These are phyloP conservation scores for Neolamprologus fasciatus DNA, from an alignment of 2,113 vertebrate species.

Conservation along the genomic window DNA sequence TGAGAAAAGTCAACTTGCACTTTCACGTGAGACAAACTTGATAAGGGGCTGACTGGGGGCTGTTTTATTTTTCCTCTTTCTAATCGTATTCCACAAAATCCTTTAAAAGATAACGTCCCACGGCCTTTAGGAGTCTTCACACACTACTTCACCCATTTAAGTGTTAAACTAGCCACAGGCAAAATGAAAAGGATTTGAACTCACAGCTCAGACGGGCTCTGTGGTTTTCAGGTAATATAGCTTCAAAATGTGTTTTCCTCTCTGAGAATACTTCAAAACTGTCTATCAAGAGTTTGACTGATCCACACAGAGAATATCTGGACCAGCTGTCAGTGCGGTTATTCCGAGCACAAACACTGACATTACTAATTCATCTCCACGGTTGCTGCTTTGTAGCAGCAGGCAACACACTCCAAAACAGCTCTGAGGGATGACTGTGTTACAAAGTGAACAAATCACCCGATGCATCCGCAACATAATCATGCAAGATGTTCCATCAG, in stretches of 20 bases:
- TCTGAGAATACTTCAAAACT: background rate
- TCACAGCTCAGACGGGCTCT: background rate
- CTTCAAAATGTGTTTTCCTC: background rate
- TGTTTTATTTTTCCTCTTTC: background rate
- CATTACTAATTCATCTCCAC: constrained; percentile 17
- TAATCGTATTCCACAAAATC: background rate
- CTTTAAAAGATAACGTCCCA: background rate
- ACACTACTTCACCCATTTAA: background rate
- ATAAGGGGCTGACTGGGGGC: background rate
- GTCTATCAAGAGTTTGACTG: background rate
- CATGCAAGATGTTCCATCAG: background rate
- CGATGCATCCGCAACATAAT: background rate
- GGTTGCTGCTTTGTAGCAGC: background rate
- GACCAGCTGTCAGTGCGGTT: constrained; percentile 13
- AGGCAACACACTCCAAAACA: background rate
- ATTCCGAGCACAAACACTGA: background rate
- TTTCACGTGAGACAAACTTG: background rate
- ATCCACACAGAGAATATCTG: background rate
- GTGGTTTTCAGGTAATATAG: background rate
- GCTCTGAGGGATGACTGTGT: background rate
- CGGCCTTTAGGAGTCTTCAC: background rate
- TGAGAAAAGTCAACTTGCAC: background rate
- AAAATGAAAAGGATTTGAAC: background rate
- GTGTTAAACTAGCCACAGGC: background rate
- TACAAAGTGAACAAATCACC: background rate